Percentiles rank a stretch among this genome's conserved stretches.
Conservation (phyloP, 2,888 invertebrate genomes). For the Ellobium chinense region DNA sequence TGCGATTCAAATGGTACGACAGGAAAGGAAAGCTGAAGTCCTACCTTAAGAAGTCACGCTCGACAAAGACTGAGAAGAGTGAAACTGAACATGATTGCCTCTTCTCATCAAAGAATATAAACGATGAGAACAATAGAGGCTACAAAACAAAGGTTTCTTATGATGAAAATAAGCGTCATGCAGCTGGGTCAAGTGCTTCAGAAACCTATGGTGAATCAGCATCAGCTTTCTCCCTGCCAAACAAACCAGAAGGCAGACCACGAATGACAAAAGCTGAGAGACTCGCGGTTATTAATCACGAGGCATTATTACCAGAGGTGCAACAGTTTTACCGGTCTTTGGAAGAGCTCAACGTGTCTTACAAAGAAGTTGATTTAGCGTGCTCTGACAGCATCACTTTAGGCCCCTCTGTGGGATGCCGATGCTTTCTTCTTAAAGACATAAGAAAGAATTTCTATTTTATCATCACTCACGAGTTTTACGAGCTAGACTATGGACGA, state of each 20-base stretch:
- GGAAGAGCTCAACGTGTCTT: neutral
- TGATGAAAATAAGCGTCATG: too few relatives aligned
- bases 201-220: too few relatives aligned
- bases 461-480: conserved; percentile 14
- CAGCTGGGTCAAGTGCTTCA: too few relatives aligned
- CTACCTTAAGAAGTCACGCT: conserved; percentile 16
- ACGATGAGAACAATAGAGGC: too few relatives aligned
- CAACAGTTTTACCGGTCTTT: neutral
- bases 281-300: neutral
- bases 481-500: conserved; percentile 19
- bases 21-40: conserved; percentile 19
- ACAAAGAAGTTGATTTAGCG: neutral
- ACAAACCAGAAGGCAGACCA: neutral
- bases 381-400: neutral
- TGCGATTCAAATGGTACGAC: too few relatives aligned
- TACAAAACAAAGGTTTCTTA: too few relatives aligned
- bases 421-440: conserved; percentile 14
- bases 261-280: neutral
- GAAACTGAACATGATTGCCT: too few relatives aligned
- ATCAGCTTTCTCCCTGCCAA: too few relatives aligned
- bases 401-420: neutral
- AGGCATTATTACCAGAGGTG: neutral
- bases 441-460: conserved; percentile 12
- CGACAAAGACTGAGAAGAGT: too few relatives aligned
- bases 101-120: too few relatives aligned